Percentiles rank a stretch among this genome's conserved stretches.
Conservation (phyloP, 1,140 invertebrate genomes). For the Rhizoglyphus robini region DNA sequence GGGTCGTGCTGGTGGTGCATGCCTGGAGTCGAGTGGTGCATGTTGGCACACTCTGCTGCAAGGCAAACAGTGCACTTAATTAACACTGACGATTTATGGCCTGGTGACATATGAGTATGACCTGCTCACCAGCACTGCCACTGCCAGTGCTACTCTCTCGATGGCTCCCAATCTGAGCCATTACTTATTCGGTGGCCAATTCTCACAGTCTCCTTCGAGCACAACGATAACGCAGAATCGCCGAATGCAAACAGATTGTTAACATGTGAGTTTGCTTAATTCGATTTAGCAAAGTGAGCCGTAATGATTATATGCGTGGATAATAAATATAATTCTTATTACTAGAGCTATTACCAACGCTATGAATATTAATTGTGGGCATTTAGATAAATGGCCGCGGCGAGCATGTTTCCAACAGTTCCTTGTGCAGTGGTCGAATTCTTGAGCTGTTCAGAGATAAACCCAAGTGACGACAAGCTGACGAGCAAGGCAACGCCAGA, state of each 20-base stretch:
- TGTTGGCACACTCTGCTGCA: neutral
- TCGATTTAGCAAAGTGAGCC: neutral
- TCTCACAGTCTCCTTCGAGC: no score
- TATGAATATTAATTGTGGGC: conserved; percentile 5
- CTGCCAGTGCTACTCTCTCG: no score
- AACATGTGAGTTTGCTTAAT: neutral
- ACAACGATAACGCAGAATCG: no score
- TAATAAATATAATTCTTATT: neutral
- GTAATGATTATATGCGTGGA: conserved; percentile 9
- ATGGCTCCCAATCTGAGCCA: no score
- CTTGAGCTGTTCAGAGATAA: neutral
- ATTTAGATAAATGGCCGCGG: neutral
- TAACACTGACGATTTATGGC: neutral
- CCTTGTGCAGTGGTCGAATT: no score
- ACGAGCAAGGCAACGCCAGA: neutral
- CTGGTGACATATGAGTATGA: neutral
- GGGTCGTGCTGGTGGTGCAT: neutral
- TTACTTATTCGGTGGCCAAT: no score
- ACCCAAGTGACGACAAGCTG: neutral
- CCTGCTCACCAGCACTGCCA: no score
- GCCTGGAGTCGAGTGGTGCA: neutral
- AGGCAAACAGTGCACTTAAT: neutral
- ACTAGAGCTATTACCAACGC: no score
- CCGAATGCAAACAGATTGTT: neutral
- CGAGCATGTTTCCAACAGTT: no score